Evolutionary conservation across 2,888 invertebrate genomes (phyloP), one percentile per base, ranked within the genome.

Genomic region (Oxycera nigricornis): DNA sequence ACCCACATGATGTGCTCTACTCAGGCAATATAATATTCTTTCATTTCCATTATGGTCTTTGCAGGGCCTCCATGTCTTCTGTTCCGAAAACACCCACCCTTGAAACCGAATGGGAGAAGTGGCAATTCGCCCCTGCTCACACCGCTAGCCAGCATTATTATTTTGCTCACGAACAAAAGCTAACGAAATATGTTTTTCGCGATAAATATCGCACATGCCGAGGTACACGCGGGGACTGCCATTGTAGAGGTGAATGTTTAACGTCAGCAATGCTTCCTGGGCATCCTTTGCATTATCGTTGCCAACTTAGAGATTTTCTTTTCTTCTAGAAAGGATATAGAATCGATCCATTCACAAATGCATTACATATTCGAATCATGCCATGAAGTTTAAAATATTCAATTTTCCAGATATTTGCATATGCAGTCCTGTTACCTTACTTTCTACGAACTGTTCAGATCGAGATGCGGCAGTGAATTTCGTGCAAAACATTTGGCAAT

Each of bases 111-210:
- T 31, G 17, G 55, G 4, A 55, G 70, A 4, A 6, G 14, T 1
- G 62, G 35, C 6, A 14, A 17, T 22, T n/a, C 6, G n/a, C 24
- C n/a, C 59, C 41, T 20, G 57, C 26, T 41, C 50, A n/a, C 6
- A 50, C 28, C 28, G 39, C 20, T 62, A 61, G 61, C 31, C 22
- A 17, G 52, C 35, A 68, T 68, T 68, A 70, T 70, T 76, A 76
- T 76, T 76, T 74, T 62, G 73, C 68, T 57, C 76, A 76, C 76
- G 76, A 73, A 73, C 73, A 72, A 62, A 70, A 74, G 39, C 74
- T 74, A 76, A 74, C 76, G 76, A 76, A 76, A 76, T 76, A 76
- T 76, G 74, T 70, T 74, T 74, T 76, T 73, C 74, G 74, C 76
- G 76, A 76, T 76, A 76, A 76, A 76, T 70, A 76, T 76, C 74